Evolutionary conservation across 2,797 vertebrate species (phyloP), one percentile per base, ranked within the genome.

Genomic region (Chrysocyon brachyurus): DNA sequence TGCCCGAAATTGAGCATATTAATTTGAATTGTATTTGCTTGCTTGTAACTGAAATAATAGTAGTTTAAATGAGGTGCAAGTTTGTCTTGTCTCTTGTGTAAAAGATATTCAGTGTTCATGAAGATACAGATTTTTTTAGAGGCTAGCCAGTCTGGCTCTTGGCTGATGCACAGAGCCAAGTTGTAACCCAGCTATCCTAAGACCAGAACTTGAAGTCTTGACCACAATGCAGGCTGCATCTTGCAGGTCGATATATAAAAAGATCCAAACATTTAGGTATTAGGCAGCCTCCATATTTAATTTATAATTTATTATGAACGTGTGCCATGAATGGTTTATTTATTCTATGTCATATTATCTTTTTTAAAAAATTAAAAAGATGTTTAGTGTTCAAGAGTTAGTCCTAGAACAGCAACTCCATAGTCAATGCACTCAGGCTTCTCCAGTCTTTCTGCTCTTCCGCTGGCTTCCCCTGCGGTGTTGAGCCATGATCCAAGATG

Each of bases 141-240:
- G 54, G 26, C 28, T 15, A 64, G 28, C 21, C 77, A 87, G 75
- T n/a, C 87, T 79, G 33, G 40, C 17, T 31, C 52, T 33, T 24
- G 54, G 33, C 57, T 59, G 52, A 75, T n/a, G 66, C 63, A 28
- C 57, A 90, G 52, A 85, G 75, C 86, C 56, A 33, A 14, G 26
- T 24, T 91, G 59, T 72, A 56, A 86, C 31, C 40, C 56, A 26
- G 31, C 22, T 84, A 36, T 66, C 70, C 87, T 21, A 8, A 82
- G n/a, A 94, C 46, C 49, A 63, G 33, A 90, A 87, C 28, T 61
- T 70, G 36, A 95, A 84, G 66, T 84, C 85, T 91, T 89, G 46
- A 66, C 72, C 19, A 56, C 54, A 64, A 12, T 22, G 12, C 59
- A 78, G 52, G 68, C 46, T 79, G 56, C 19, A 21, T 56, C 78